A percentile compares a stretch with the other conserved stretches of the same genome.
phyloP scores from a whole-genome alignment of 64 coral and sea anemone genomes.

The Acropora yongei region DNA sequence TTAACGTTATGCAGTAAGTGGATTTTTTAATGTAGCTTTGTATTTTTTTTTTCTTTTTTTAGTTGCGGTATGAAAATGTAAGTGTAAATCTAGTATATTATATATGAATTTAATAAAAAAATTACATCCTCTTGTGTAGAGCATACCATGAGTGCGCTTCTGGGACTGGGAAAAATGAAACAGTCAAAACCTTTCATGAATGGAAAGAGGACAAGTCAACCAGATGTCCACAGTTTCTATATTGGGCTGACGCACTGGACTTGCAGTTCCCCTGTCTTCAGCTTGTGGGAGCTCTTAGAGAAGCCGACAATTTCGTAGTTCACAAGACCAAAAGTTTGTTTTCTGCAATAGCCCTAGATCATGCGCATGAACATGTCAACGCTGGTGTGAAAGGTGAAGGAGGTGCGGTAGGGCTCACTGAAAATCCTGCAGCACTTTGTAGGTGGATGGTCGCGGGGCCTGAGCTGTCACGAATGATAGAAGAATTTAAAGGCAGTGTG shows the following conservation, averaged over 20 bases:
- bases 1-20: neutral
- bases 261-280: constrained; percentile 4
- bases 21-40: no score
- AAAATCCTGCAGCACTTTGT: constrained; percentile 18
- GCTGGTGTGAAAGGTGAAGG: constrained; percentile 39
- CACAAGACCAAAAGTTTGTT: constrained; percentile 12
- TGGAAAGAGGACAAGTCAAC: no score
- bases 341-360: constrained; percentile 21
- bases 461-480: constrained; percentile 1
- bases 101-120: no score
- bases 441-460: constrained; percentile 37
- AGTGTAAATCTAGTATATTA: no score
- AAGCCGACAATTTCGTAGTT: neutral
- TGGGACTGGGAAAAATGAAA: no score
- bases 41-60: no score
- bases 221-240: neutral
- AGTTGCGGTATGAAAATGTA: no score
- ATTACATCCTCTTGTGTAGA: neutral
- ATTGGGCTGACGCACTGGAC: neutral
- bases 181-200: no score
- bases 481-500: constrained; percentile 20
- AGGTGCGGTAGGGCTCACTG: constrained; percentile 38
- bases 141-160: no score
- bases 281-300: constrained; percentile 9
- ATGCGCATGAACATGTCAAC: constrained; percentile 46